Evolutionary conservation across 2,113 vertebrate species (phyloP).

Genomic region (Gopherus evgoodei): DNA sequence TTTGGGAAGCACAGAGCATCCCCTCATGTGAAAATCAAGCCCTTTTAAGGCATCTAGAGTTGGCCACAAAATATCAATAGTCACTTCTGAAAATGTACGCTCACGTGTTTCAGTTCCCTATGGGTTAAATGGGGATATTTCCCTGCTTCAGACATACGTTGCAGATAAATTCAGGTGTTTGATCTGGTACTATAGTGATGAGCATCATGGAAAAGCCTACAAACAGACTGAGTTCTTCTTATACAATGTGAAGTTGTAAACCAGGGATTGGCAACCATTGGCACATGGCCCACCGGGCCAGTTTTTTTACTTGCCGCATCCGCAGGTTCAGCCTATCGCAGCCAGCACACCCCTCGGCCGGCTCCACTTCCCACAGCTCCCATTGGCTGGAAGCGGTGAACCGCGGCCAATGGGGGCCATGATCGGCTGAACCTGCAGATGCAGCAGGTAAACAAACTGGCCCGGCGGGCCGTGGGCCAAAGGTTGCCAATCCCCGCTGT

Average conservation of each 20-base stretch:
- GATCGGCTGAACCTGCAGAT: too few species aligned
- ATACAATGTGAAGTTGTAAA: not conserved
- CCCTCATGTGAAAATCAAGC: not conserved
- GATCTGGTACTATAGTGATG: not conserved
- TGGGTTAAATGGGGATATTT: not conserved
- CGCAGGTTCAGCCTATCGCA: too few species aligned
- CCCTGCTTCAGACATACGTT: not conserved
- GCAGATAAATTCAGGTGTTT: not conserved
- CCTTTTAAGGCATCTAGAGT: not conserved
- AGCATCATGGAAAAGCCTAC: not conserved
- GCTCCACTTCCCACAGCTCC: too few species aligned
- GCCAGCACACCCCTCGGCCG: too few species aligned
- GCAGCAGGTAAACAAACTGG: too few species aligned
- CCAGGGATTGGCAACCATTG: too few species aligned
- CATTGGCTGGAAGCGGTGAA: too few species aligned
- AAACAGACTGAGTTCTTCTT: not conserved
- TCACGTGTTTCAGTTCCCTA: not conserved
- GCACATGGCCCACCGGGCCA: too few species aligned
- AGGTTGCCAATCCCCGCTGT: not conserved
- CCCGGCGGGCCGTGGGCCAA: too few species aligned
- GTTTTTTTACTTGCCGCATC: too few species aligned
- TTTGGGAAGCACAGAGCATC: not conserved
- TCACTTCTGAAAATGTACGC: not conserved
- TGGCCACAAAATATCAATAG: not conserved
- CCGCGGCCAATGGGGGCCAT: too few species aligned